These are phyloP conservation scores for Gallinago solitaria DNA, from an alignment of 2,797 vertebrate species.

Conservation along the genomic window DNA sequence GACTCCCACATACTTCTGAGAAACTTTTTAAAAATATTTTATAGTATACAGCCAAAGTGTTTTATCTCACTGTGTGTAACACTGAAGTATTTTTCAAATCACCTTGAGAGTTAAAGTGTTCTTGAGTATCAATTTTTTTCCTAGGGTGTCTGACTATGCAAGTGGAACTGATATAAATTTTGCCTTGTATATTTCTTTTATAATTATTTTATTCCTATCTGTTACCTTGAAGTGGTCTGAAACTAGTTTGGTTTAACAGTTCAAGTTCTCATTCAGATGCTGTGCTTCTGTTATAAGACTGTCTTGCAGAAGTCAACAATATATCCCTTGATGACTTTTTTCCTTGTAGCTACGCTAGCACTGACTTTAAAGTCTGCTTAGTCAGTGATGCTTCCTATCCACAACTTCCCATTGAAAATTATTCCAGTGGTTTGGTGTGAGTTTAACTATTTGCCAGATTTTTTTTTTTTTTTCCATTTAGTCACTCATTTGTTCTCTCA, in stretches of 20 bases:
- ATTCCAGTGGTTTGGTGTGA: not conserved
- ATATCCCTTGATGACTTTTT: not conserved
- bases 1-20: not conserved
- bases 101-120: not conserved
- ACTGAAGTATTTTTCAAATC: slow-evolving; percentile 16
- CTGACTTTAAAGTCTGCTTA: not conserved
- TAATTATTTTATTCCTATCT: not conserved
- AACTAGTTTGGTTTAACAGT: not conserved
- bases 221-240: not conserved
- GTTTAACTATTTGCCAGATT: not conserved
- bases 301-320: not conserved
- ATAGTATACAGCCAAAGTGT: not conserved
- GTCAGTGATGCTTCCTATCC: not conserved
- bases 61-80: not conserved
- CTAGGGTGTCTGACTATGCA: not conserved
- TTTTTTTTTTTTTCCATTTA: fast-evolving
- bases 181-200: not conserved
- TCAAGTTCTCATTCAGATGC: not conserved
- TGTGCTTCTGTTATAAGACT: not conserved
- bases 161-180: not conserved
- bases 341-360: not conserved
- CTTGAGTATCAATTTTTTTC: not conserved
- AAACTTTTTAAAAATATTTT: not conserved
- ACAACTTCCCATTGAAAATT: not conserved
- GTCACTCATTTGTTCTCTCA: not conserved